phyloP scores from a whole-genome alignment of 2,113 vertebrate genomes.

The Egretta garzetta region DNA sequence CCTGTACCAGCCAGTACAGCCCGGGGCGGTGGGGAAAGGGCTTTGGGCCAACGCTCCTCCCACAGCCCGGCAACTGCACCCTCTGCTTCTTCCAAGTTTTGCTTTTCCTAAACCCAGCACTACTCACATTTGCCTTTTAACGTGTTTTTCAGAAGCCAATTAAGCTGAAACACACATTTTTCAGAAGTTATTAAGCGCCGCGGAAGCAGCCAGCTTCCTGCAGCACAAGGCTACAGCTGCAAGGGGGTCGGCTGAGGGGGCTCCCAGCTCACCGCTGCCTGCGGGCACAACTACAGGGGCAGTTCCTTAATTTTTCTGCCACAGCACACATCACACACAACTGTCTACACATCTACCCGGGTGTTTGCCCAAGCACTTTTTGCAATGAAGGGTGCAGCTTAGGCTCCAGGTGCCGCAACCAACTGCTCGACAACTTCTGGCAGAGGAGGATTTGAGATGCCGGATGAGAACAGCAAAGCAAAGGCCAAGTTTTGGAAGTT shows the following conservation, averaged over 20 bases:
- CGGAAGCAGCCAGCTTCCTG: background rate
- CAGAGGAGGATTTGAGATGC: background rate
- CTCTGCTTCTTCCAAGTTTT: background rate
- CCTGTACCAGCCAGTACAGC: background rate
- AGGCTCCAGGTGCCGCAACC: background rate
- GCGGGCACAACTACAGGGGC: accelerated
- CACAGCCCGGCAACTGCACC: background rate
- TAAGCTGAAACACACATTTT: background rate
- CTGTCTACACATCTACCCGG: background rate
- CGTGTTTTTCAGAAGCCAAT: background rate
- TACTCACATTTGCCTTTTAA: background rate
- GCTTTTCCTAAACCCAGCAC: background rate
- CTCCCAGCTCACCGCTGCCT: accelerated
- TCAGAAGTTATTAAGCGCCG: background rate
- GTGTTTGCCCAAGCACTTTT: background rate
- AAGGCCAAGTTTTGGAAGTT: background rate
- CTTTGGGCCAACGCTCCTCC: background rate
- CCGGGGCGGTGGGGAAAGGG: background rate
- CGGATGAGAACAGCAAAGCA: background rate
- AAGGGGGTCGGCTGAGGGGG: background rate
- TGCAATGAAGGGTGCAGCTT: background rate
- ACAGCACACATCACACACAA: background rate
- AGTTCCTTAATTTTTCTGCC: background rate
- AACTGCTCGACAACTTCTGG: background rate
- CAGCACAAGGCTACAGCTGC: background rate